Base-by-base conservation (phyloP, 2,113 vertebrate genomes). In the Bubalus kerabau region DNA sequence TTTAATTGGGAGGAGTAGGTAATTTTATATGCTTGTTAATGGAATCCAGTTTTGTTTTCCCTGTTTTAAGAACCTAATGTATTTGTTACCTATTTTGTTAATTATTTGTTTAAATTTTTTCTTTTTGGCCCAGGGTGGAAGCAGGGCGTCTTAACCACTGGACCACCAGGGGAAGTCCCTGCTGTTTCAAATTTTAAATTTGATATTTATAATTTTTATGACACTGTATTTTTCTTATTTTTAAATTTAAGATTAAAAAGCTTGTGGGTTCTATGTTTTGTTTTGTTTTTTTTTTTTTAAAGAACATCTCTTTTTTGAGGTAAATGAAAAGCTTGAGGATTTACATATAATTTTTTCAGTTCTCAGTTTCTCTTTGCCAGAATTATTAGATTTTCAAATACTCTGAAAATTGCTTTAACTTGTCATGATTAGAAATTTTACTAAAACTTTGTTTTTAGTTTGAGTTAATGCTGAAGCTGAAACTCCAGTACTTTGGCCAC, bases 351-450 rank as follows among this genome's bases (percentile, higher is more conserved):
- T 89, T 91, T 95, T 93, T 94, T 36, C 3, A 59, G 56, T 82
- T 95, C 14, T 91, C 19, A 46, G 26, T 95, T 95, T 97, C 23
- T 92, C 16, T 95, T 85, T 95, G 50, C 43, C 13, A 86, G 32
- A 46, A 40, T 43, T 54, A 32, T 3, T 76, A 0, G 3, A 43
- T 71, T 78, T 78, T 71, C 10, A 56, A 91, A 74, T 91, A 32
- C 15, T 19, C 50, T 90, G 26, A 85, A 71, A 78, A 87, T 91
- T 95, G 17, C 52, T 82, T 1, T 78, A 81, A 85, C 54, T 82
- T 52, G 28, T n/a, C 36, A 93, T 0, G 19, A 26, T 80, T 60
- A 83, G 2, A 7, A 80, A 13, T 74, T 95, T 86, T 93, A 60
- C 36, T 82, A 52, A 96, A 90, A 36, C 4, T 84, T 60, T 56